A percentile compares a stretch with the other conserved stretches of the same genome.
Evolutionary conservation across 1,140 invertebrate species (phyloP).

Genomic region (Myzus persicae): DNA sequence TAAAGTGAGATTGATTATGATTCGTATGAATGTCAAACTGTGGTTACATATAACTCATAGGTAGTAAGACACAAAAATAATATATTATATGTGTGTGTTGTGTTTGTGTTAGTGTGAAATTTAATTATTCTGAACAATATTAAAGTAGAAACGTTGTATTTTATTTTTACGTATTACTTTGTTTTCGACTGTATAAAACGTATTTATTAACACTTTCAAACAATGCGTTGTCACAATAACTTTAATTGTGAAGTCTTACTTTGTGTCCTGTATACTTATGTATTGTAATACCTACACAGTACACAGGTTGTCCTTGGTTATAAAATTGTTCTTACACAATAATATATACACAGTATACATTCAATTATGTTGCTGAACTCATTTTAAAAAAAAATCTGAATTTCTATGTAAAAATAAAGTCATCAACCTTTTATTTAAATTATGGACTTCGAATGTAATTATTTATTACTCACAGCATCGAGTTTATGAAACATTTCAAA

Average conservation of each 20-base stretch:
- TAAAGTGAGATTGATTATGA: background rate
- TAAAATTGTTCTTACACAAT: background rate
- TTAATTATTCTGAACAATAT: background rate
- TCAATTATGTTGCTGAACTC: background rate
- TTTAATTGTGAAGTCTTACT: background rate
- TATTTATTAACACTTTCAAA: background rate
- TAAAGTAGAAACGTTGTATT: background rate
- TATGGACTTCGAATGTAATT: background rate
- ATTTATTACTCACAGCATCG: background rate
- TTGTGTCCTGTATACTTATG: background rate
- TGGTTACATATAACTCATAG: background rate
- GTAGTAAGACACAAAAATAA: too few relatives aligned
- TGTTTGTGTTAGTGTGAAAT: background rate
- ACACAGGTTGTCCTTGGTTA: background rate
- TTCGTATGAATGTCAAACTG: background rate
- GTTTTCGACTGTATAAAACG: background rate
- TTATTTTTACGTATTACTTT: background rate
- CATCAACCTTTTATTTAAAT: background rate
- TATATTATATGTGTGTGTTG: background rate
- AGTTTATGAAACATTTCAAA: background rate
- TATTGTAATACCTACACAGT: background rate
- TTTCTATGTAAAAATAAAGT: background rate
- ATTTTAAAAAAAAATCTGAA: background rate
- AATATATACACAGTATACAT: background rate
- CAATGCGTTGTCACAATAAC: background rate